These are phyloP conservation scores for Phrixothrix hirtus DNA, from an alignment of 2,888 invertebrate genomes.

Conservation along the genomic window DNA sequence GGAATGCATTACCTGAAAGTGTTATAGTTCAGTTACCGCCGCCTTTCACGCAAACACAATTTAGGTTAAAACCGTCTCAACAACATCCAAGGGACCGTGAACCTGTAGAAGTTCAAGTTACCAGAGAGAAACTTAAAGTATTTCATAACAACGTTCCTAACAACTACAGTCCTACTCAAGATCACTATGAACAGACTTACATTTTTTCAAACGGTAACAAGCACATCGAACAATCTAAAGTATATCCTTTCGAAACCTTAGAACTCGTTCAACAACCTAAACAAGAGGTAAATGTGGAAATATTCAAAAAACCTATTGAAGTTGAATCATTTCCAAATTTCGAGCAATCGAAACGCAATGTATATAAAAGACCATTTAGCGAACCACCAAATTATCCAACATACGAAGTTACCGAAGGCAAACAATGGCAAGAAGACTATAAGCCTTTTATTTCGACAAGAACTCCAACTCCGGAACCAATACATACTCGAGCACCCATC, in stretches of 20 bases:
- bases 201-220: slow-evolving; percentile 15
- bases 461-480: slow-evolving; percentile 6
- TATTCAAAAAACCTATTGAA: slow-evolving; percentile 7
- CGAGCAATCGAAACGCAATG: slow-evolving; percentile 16
- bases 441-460: slow-evolving; percentile 30
- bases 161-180: slow-evolving; percentile 36
- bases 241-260: slow-evolving; percentile 11
- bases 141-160: slow-evolving; percentile 47
- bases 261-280: slow-evolving; percentile 33
- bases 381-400: slow-evolving; percentile 43
- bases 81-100: slow-evolving; percentile 36
- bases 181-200: slow-evolving; percentile 4
- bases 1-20: slow-evolving; percentile 42
- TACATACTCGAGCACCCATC: slow-evolving; percentile 13
- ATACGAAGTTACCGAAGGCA: slow-evolving; percentile 56
- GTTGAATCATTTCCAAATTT: slow-evolving; percentile 8
- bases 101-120: slow-evolving; percentile 50
- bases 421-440: slow-evolving; percentile 39
- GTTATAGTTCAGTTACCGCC: slow-evolving; percentile 46
- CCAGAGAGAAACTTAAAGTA: slow-evolving; percentile 54
- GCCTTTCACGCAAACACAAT: slow-evolving; percentile 44
- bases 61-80: slow-evolving; percentile 31
- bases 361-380: slow-evolving; percentile 30
- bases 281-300: slow-evolving; percentile 24
- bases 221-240: slow-evolving; percentile 18